A percentile compares a stretch with the other conserved stretches of the same genome.
phyloP scores from a whole-genome alignment of 2,888 invertebrate species.

The Drosophila peninsularis region DNA sequence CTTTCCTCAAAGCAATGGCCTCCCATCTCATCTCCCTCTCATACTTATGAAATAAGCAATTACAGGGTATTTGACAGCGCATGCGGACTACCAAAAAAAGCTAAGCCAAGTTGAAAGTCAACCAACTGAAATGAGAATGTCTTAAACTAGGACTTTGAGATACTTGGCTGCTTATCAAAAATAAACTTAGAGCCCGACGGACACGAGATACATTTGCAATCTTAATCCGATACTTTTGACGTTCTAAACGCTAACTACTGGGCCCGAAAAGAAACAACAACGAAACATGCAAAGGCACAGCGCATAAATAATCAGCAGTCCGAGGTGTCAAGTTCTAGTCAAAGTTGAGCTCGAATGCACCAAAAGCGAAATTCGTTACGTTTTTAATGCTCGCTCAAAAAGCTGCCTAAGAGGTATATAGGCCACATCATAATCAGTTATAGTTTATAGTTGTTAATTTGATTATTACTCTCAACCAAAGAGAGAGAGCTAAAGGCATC shows the following conservation, averaged over 20 bases:
- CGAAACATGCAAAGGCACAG: constrained; percentile 4
- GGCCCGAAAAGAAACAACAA: neutral
- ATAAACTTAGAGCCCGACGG: neutral
- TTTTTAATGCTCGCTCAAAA: neutral
- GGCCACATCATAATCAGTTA: neutral
- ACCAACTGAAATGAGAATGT: constrained; percentile 9
- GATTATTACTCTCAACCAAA: neutral
- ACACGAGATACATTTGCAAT: constrained; percentile 13
- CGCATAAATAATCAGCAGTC: constrained; percentile 22
- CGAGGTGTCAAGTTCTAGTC: constrained; percentile 35
- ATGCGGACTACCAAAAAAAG: neutral
- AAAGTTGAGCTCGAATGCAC: constrained; percentile 9
- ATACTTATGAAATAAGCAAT: neutral
- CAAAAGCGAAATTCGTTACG: constrained; percentile 4
- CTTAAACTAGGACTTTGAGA: neutral
- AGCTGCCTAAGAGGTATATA: neutral
- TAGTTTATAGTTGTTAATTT: neutral
- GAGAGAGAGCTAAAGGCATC: too few relatives aligned
- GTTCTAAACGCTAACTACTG: constrained; percentile 21
- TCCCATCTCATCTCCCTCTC: too few relatives aligned
- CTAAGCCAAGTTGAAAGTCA: neutral
- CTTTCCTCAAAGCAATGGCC: too few relatives aligned
- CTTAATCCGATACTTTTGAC: constrained; percentile 20
- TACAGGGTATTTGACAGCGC: constrained; percentile 2
- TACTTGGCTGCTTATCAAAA: constrained; percentile 19